Percentiles rank a stretch among this genome's conserved stretches.
Conservation (phyloP, 2,113 vertebrate genomes). For the Notarius quadriscutis region DNA sequence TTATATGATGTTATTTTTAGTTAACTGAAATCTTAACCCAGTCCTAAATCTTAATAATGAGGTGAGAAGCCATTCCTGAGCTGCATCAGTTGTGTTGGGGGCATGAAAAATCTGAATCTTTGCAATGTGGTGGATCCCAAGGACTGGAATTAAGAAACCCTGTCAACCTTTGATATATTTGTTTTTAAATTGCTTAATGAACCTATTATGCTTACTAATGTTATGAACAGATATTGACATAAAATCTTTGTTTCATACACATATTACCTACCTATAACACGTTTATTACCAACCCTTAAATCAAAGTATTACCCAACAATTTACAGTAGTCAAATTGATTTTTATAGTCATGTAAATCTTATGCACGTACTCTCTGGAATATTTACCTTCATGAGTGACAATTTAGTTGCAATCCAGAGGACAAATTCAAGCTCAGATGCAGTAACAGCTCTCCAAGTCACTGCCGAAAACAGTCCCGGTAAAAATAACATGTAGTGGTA, state of each 20-base stretch:
- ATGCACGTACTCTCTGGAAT: background rate
- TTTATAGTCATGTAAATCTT: background rate
- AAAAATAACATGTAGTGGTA: background rate
- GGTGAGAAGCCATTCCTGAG: background rate
- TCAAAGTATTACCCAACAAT: background rate
- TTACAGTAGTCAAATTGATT: no score
- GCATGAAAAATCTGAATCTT: background rate
- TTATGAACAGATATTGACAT: background rate
- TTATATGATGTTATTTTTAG: background rate
- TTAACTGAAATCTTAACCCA: no score
- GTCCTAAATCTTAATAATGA: background rate
- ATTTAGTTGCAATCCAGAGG: background rate
- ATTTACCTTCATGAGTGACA: background rate
- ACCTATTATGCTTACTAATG: background rate
- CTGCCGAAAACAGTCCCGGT: background rate
- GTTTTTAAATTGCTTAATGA: background rate
- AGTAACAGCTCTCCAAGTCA: background rate
- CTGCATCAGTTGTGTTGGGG: background rate
- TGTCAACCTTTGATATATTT: background rate
- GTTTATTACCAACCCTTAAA: background rate
- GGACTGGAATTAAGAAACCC: background rate
- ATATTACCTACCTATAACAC: background rate
- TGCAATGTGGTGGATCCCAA: background rate
- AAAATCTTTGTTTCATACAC: background rate
- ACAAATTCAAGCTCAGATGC: background rate